Percentiles rank a stretch among this genome's conserved stretches.
Evolutionary conservation across 1,140 invertebrate genomes (phyloP).

Genomic region (Tetramorium alpestre): DNA sequence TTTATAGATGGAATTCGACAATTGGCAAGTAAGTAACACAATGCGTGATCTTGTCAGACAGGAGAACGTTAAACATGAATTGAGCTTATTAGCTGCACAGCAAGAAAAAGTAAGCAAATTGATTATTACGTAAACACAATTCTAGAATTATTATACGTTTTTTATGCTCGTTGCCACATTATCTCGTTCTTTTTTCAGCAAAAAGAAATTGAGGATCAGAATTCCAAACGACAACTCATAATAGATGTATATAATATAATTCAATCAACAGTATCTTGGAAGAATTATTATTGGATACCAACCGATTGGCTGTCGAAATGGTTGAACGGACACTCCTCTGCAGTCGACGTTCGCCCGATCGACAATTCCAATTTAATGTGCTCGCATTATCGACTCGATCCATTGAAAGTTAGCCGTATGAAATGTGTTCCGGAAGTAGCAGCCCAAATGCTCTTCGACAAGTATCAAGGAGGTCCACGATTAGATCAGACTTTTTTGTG

Average conservation of each 20-base stretch:
- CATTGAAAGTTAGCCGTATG: slow-evolving; percentile 81
- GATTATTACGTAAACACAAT: background rate
- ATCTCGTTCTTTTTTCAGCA: slow-evolving; percentile 76
- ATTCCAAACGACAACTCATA: slow-evolving; percentile 82
- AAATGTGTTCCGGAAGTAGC: slow-evolving; percentile 81
- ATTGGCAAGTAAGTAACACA: slow-evolving; percentile 80
- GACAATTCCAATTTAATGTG: slow-evolving; percentile 85
- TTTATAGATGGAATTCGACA: slow-evolving; percentile 80
- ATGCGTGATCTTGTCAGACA: slow-evolving; percentile 80
- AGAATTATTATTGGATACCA: slow-evolving; percentile 85
- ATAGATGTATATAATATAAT: slow-evolving; percentile 81
- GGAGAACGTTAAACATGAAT: slow-evolving; percentile 82
- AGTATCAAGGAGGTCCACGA: slow-evolving; percentile 84
- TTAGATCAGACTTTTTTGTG: slow-evolving; percentile 84
- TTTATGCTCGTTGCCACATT: slow-evolving; percentile 2
- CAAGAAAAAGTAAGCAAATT: slow-evolving; percentile 79
- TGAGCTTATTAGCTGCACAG: slow-evolving; percentile 81
- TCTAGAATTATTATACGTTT: background rate
- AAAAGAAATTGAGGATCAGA: slow-evolving; percentile 85
- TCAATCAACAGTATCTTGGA: slow-evolving; percentile 66
- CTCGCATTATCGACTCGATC: slow-evolving; percentile 85
- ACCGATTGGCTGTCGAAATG: slow-evolving; percentile 85
- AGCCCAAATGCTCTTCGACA: slow-evolving; percentile 84
- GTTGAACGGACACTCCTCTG: slow-evolving; percentile 81
- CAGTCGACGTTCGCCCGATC: slow-evolving; percentile 81